phyloP scores from a whole-genome alignment of 2,797 vertebrate genomes.

The Pantherophis vulpinus region DNA sequence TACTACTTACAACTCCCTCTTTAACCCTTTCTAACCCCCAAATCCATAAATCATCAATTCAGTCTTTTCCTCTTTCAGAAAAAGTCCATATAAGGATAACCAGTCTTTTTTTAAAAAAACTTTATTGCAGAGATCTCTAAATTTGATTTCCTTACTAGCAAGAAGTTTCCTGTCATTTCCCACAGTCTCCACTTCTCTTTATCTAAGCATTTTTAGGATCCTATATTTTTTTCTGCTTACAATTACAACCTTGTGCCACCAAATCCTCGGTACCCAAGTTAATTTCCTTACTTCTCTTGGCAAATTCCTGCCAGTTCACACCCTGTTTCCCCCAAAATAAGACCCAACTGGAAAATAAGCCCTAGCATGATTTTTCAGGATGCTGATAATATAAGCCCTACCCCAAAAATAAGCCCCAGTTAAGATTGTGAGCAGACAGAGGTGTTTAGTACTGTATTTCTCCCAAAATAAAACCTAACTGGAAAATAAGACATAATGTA shows the following conservation, averaged over 20 bases:
- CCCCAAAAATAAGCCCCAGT: too few species aligned
- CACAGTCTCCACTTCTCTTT: neutral
- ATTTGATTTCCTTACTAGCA: neutral
- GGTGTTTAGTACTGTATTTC: too few species aligned
- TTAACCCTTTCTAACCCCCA: neutral
- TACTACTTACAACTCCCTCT: neutral
- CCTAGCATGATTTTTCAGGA: too few species aligned
- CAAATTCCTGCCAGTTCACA: neutral
- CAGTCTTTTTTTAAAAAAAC: neutral
- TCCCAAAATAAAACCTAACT: too few species aligned
- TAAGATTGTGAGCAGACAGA: too few species aligned
- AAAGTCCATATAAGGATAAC: neutral
- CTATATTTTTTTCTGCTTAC: neutral
- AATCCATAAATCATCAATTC: neutral
- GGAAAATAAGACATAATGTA: too few species aligned
- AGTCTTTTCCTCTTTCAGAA: neutral
- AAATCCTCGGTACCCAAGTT: neutral
- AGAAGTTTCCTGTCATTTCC: neutral
- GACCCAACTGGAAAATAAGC: too few species aligned
- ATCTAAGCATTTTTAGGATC: neutral
- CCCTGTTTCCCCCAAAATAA: too few species aligned
- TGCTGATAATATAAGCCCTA: too few species aligned
- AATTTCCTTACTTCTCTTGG: neutral
- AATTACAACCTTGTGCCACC: neutral
- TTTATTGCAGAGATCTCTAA: neutral